phyloP scores from a whole-genome alignment of 1,140 invertebrate genomes.

The Heterodera carotae region DNA sequence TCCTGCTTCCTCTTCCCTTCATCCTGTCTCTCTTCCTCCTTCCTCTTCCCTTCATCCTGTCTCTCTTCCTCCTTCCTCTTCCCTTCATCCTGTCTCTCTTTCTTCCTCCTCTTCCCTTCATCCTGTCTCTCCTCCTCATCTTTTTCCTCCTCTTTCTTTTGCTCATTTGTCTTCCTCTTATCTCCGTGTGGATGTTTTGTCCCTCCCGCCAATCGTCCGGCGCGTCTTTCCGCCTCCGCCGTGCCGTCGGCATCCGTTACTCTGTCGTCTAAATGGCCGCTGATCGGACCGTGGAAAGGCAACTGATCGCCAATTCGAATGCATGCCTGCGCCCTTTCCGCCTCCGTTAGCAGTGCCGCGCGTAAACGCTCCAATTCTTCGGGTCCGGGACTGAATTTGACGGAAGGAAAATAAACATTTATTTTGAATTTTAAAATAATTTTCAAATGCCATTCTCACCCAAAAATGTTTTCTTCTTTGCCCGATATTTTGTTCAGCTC shows the following conservation, averaged over 20 bases:
- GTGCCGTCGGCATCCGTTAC: background rate
- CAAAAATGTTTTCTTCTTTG: constrained; percentile 55
- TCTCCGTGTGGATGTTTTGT: background rate
- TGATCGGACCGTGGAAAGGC: constrained; percentile 3
- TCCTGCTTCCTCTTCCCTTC: constrained; percentile 8
- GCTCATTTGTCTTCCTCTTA: too few relatives aligned
- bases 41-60: background rate
- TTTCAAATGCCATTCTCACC: constrained; percentile 27
- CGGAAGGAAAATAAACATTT: constrained; percentile 15
- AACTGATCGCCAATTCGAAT: constrained; percentile 51
- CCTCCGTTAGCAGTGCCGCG: constrained; percentile 44
- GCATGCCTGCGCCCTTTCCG: constrained; percentile 53
- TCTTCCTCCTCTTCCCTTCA: background rate
- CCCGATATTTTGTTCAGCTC: constrained; percentile 60
- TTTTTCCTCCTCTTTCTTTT: too few relatives aligned
- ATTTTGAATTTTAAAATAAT: constrained; percentile 19
- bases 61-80: background rate
- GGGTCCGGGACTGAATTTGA: constrained; percentile 28
- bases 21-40: constrained; percentile 1
- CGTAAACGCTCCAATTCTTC: constrained; percentile 50
- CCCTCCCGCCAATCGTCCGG: background rate
- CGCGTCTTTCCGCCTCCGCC: background rate
- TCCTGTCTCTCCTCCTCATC: background rate
- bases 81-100: background rate
- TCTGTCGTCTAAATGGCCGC: background rate